These are phyloP conservation scores for Lepetodrilus schrolli DNA, from an alignment of 2,888 invertebrate species.

Conservation along the genomic window DNA sequence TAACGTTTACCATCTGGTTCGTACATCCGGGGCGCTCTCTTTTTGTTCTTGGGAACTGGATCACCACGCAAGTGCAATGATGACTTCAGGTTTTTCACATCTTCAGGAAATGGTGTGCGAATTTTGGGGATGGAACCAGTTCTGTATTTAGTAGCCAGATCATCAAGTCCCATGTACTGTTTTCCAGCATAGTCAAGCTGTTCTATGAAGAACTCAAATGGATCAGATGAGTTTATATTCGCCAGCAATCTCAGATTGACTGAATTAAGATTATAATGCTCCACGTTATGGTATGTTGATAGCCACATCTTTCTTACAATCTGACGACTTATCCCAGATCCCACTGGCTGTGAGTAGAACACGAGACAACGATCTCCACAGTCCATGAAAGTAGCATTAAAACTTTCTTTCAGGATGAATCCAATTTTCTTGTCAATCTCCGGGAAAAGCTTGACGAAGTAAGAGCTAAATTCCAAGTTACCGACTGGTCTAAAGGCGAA, in stretches of 20 bases:
- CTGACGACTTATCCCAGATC: conserved; percentile 42
- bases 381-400: conserved; percentile 38
- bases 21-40: conserved; percentile 52
- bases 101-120: not conserved
- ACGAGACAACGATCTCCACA: conserved; percentile 49
- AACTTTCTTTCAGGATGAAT: conserved; percentile 41
- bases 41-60: conserved; percentile 41
- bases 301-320: conserved; percentile 51
- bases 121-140: conserved; percentile 8
- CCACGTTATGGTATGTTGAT: conserved; percentile 45
- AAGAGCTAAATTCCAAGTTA: conserved; percentile 28
- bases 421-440: conserved; percentile 37
- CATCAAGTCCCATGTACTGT: conserved; percentile 38
- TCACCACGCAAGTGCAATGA: conserved; percentile 40
- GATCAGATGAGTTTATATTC: conserved; percentile 44
- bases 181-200: conserved; percentile 48
- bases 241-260: conserved; percentile 54
- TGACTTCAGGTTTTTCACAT: conserved; percentile 30
- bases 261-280: conserved; percentile 51
- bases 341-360: conserved; percentile 45
- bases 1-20: conserved; percentile 69
- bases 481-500: conserved; percentile 42
- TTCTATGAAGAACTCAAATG: conserved; percentile 47
- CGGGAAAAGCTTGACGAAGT: conserved; percentile 27
- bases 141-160: conserved; percentile 40